Percentiles rank a stretch among this genome's conserved stretches.
Conservation (phyloP, 1,140 invertebrate species). For the Drosophila sturtevanti region DNA sequence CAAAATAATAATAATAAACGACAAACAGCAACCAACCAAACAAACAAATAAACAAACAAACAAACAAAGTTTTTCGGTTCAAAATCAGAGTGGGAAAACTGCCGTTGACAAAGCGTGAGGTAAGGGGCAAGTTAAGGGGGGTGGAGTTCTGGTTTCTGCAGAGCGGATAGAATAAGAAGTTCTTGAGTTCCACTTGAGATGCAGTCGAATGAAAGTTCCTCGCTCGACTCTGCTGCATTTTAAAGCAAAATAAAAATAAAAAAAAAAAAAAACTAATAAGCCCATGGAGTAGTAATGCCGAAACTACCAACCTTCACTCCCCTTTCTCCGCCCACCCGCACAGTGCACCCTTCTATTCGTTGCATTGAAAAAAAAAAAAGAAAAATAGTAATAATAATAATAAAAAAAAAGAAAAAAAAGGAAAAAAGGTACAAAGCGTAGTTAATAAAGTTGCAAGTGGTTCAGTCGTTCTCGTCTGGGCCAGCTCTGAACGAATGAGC, state of each 20-base stretch:
- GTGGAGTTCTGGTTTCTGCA: background rate
- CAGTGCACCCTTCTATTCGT: background rate
- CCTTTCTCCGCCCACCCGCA: background rate
- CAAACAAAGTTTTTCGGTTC: constrained; percentile 50
- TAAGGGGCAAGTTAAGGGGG: background rate
- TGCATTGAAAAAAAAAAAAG: constrained; percentile 29
- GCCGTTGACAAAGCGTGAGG: constrained; percentile 37
- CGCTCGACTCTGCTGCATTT: constrained; percentile 53
- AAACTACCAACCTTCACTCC: constrained; percentile 8
- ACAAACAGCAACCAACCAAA: constrained; percentile 69
- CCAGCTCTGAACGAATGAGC: background rate
- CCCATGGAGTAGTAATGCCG: constrained; percentile 49
- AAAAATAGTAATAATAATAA: no score
- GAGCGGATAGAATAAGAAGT: background rate
- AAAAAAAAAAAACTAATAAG: constrained; percentile 58
- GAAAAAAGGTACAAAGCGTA: constrained; percentile 65
- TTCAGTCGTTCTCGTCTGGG: constrained; percentile 24
- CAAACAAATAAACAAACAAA: constrained; percentile 66
- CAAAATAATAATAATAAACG: constrained; percentile 80
- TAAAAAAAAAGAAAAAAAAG: no score
- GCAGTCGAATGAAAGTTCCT: constrained; percentile 57
- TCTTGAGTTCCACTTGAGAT: constrained; percentile 58
- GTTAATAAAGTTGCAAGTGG: constrained; percentile 76
- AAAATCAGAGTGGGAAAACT: constrained; percentile 35
- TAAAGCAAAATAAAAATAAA: constrained; percentile 36